Base-by-base conservation (phyloP, 1,140 invertebrate species). In the Cephus cinctus region DNA sequence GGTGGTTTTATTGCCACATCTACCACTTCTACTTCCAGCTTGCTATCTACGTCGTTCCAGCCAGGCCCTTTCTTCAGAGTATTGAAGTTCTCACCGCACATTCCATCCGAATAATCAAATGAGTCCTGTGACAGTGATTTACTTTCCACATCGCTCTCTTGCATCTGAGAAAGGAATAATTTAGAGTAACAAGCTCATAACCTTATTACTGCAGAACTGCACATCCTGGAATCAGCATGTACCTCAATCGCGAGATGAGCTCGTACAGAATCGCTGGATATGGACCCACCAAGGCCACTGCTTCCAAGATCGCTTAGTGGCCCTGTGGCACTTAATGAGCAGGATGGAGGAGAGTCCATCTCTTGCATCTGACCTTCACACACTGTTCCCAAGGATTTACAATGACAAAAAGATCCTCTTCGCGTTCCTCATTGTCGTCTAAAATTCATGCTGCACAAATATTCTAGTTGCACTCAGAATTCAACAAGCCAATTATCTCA, bases 71-170 rank as follows among this genome's bases (percentile, higher is more conserved):
- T 90, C 60, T 89, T 90, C 43, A 90, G 74, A 5, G 87, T 90
- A 63, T 89, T 89, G 63, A 88, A 90, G 65, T 88, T 87, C 69
- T 89, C 86, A 19, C 84, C 83, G 57, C 85, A 86, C 80, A 88
- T 88, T 1, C 83, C 77, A 57, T 84, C 81, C 4, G 82, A 84
- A 65, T 83, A 84, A 73, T 83, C 82, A 54, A 85, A 77, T 15
- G 83, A 85, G 66, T 85, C 83, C 65, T 84, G 83, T 4, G 82
- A 84, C 16, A 85, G 54, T 18, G 79, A 81, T 59, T 79, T 80
- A 41, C 78, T 82, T 54, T 86, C 84, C 60, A 82, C 81, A 56
- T 86, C 84, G 59, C 83, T 86, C 59, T 86, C 83, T 65, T 82
- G 77, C 67, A 83, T 79, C 82, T 83, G 43, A 41, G 64, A 56